A percentile compares a stretch with the other conserved stretches of the same genome.
Conservation (phyloP, 92 coral and sea anemone species). For the Diadumene lineata region DNA sequence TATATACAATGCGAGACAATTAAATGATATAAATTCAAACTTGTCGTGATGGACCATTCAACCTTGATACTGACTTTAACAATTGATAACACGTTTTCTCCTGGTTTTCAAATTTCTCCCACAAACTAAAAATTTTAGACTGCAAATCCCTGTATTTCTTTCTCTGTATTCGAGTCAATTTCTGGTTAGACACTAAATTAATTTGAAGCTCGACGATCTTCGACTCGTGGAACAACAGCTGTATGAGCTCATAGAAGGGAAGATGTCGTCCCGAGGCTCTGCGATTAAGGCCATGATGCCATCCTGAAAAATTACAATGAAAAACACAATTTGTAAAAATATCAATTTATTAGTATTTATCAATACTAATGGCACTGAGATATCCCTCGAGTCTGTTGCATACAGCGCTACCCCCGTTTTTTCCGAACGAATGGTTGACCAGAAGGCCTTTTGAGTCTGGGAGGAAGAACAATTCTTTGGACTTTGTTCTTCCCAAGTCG, state of each 20-base stretch:
- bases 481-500: too few relatives aligned
- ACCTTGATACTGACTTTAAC: conserved; percentile 25
- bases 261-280: conserved; percentile 22
- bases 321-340: too few relatives aligned
- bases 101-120: conserved; percentile 27
- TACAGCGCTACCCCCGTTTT: too few relatives aligned
- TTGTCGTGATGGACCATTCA: conserved; percentile 44
- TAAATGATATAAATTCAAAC: too few relatives aligned
- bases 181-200: conserved; percentile 33
- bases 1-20: too few relatives aligned
- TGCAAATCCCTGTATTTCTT: conserved; percentile 34
- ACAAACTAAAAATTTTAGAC: conserved; percentile 17
- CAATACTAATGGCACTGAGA: too few relatives aligned
- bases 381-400: too few relatives aligned
- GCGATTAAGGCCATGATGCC: conserved; percentile 35
- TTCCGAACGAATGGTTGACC: too few relatives aligned
- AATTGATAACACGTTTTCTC: conserved; percentile 33
- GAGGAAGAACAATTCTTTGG: too few relatives aligned
- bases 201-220: conserved; percentile 16
- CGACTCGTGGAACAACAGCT: conserved; percentile 30
- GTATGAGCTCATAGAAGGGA: conserved; percentile 35
- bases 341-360: too few relatives aligned
- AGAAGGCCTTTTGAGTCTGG: too few relatives aligned
- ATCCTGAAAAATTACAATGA: too few relatives aligned
- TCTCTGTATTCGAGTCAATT: conserved; percentile 28